Conservation (phyloP, 2,113 vertebrate genomes). For the Phalacrocorax pelagicus region DNA sequence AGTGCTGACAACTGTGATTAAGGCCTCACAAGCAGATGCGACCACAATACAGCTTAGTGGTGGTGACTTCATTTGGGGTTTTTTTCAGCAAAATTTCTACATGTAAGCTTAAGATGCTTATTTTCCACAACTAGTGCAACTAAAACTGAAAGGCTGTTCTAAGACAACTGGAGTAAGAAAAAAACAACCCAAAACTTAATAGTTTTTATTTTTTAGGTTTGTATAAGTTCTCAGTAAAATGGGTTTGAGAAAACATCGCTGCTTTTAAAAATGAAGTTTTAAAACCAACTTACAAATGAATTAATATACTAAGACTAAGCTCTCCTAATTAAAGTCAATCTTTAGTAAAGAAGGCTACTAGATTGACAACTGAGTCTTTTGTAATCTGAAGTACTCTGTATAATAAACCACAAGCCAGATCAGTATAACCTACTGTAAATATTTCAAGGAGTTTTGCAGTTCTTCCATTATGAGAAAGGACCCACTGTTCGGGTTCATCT, state of each 20-base stretch:
- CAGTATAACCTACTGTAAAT: background rate
- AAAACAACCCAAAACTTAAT: background rate
- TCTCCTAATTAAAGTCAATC: background rate
- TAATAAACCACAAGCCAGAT: background rate
- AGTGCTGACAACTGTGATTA: conserved; percentile 58
- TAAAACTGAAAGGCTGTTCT: background rate
- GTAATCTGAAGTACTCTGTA: background rate
- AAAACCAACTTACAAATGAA: background rate
- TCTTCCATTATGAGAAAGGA: background rate
- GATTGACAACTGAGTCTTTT: background rate
- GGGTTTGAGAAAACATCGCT: background rate
- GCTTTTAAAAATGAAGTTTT: background rate
- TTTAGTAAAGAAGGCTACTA: background rate
- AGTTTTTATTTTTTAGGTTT: background rate
- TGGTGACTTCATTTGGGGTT: conserved; percentile 34
- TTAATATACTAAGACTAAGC: background rate
- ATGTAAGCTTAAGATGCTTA: background rate
- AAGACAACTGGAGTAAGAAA: background rate
- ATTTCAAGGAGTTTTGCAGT: background rate
- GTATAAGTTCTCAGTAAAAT: background rate
- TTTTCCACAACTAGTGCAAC: background rate
- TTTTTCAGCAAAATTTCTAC: conserved; percentile 27
- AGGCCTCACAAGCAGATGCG: conserved; percentile 26
- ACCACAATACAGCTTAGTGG: conserved; percentile 45
- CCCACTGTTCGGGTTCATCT: background rate